A percentile compares a stretch with the other conserved stretches of the same genome.
phyloP scores from a whole-genome alignment of 2,113 vertebrate species.

The Holacanthus passer region DNA sequence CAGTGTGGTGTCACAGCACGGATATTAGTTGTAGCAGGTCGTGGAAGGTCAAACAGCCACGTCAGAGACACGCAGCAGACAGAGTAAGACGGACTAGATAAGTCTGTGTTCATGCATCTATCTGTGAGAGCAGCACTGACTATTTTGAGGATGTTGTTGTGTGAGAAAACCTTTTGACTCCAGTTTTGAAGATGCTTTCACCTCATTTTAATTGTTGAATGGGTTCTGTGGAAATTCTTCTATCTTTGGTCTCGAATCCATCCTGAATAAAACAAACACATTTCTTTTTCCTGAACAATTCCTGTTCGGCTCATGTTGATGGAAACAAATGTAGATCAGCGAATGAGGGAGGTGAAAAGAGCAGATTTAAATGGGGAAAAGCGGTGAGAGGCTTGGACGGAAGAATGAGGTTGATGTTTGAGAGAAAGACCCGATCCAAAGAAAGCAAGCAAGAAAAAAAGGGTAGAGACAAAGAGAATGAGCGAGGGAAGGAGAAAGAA shows the following conservation, averaged over 20 bases:
- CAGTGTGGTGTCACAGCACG: neutral
- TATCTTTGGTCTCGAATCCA: neutral
- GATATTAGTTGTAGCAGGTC: neutral
- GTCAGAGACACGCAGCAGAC: neutral
- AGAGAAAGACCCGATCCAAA: slow-evolving; percentile 22
- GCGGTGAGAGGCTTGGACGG: accelerated
- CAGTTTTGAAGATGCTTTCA: too few species aligned
- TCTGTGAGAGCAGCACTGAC: neutral
- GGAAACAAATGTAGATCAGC: neutral
- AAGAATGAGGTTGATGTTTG: slow-evolving; percentile 35
- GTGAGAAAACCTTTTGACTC: neutral
- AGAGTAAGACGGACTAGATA: neutral
- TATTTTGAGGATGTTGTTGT: neutral
- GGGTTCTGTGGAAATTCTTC: neutral
- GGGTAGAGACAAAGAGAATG: slow-evolving; percentile 58
- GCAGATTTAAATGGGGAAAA: slow-evolving; percentile 1
- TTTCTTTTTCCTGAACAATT: neutral
- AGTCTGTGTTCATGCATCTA: neutral
- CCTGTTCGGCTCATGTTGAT: neutral
- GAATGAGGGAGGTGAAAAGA: neutral
- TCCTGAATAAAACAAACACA: neutral
- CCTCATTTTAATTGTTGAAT: neutral
- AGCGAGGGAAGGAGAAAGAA: slow-evolving; percentile 45
- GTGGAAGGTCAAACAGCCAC: neutral
- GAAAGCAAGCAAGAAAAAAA: slow-evolving; percentile 13